These are phyloP conservation scores for Apoda limacodes DNA, from an alignment of 2,888 invertebrate species.

Conservation along the genomic window DNA sequence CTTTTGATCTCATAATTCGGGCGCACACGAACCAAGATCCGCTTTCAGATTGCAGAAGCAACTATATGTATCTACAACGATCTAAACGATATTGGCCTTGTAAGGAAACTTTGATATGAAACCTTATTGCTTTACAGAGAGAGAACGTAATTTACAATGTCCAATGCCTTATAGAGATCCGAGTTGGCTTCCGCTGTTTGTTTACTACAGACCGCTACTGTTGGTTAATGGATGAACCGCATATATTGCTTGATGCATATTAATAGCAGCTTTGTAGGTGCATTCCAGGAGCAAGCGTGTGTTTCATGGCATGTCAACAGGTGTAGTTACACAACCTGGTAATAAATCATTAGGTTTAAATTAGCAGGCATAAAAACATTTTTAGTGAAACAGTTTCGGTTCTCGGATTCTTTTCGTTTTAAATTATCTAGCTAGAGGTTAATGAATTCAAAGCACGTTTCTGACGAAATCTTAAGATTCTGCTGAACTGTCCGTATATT, in stretches of 20 bases:
- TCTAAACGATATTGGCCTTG: slow-evolving; percentile 21
- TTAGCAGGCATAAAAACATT: too few species aligned
- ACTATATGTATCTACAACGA: slow-evolving; percentile 22
- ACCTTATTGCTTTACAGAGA: slow-evolving; percentile 21
- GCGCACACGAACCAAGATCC: slow-evolving; percentile 29
- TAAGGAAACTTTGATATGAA: slow-evolving; percentile 22
- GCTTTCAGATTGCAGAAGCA: slow-evolving; percentile 34
- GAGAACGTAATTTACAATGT: slow-evolving; percentile 19
- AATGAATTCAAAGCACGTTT: too few species aligned
- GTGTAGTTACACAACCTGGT: too few species aligned
- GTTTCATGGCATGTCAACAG: too few species aligned
- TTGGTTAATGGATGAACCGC: slow-evolving; percentile 36
- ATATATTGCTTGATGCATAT: slow-evolving; percentile 33
- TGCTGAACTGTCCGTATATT: slow-evolving; percentile 48
- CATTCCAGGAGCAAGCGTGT: too few species aligned
- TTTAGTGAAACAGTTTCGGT: too few species aligned
- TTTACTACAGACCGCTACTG: slow-evolving; percentile 38
- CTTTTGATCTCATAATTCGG: slow-evolving; percentile 30
- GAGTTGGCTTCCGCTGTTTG: slow-evolving; percentile 29
- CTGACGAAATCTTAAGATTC: slow-evolving; percentile 29
- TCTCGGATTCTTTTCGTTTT: too few species aligned
- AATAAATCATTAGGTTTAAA: too few species aligned
- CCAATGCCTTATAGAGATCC: slow-evolving; percentile 24
- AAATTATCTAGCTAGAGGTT: too few species aligned
- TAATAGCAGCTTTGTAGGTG: slow-evolving; percentile 37